phyloP scores from a whole-genome alignment of 2,113 vertebrate genomes.

The Eublepharis macularius region DNA sequence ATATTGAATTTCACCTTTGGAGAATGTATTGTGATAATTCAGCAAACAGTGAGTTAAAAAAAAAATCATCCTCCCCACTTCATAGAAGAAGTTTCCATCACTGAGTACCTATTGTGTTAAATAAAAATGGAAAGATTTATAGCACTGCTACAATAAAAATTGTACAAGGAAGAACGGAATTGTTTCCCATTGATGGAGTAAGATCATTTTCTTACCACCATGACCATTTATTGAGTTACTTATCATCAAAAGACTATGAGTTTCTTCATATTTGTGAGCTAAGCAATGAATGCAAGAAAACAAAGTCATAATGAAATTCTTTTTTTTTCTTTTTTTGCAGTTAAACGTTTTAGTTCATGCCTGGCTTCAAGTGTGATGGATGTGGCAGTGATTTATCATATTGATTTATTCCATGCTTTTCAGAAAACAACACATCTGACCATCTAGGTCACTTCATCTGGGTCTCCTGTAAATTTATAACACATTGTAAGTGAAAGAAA shows the following conservation, averaged over 20 bases:
- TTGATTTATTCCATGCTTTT: constrained; percentile 10
- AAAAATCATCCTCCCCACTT: not conserved
- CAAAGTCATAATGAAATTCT: not conserved
- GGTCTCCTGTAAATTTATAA: not conserved
- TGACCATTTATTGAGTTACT: not conserved
- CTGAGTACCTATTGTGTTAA: not conserved
- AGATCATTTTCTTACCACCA: not conserved
- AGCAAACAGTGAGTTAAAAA: not conserved
- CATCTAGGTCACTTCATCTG: not conserved
- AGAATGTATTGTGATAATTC: not conserved
- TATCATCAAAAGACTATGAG: not conserved
- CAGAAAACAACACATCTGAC: not conserved
- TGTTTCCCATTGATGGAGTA: not conserved
- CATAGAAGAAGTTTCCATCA: not conserved
- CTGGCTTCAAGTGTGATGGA: not conserved
- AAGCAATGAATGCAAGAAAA: not conserved
- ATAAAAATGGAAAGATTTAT: not conserved
- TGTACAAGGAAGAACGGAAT: not conserved
- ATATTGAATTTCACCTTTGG: not conserved
- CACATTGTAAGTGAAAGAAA: not conserved
- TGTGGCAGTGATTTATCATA: not conserved
- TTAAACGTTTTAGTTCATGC: not conserved
- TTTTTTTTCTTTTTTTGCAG: not conserved
- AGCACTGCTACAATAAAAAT: not conserved
- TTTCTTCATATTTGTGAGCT: not conserved